Conservation (phyloP, 2,888 invertebrate species). For the Leptinotarsa tumamoca region DNA sequence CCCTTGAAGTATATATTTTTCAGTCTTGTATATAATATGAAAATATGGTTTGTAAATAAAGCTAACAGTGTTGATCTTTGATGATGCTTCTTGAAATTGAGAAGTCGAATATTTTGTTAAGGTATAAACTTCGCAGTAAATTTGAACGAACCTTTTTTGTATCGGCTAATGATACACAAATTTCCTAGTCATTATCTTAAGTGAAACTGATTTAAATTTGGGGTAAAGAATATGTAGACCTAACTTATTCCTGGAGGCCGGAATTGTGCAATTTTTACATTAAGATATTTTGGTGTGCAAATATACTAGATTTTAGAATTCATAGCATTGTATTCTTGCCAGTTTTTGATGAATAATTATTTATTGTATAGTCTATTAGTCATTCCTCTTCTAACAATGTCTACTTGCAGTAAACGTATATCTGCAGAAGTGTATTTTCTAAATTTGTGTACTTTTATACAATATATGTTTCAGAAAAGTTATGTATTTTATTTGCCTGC, state of each 20-base stretch:
- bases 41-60: too few species aligned
- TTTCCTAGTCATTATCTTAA: conserved; percentile 62
- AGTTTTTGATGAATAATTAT: conserved; percentile 24
- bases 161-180: conserved; percentile 65
- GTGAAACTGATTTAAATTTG: conserved; percentile 33
- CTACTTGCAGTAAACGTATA: conserved; percentile 47
- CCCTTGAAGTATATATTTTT: too few species aligned
- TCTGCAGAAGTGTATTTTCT: conserved; percentile 54
- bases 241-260: conserved; percentile 49
- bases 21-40: too few species aligned
- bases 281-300: conserved; percentile 23
- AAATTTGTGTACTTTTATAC: conserved; percentile 61
- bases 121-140: background rate
- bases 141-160: conserved; percentile 46
- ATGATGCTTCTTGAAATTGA: background rate
- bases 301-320: conserved; percentile 25
- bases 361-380: conserved; percentile 40
- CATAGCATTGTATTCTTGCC: conserved; percentile 21
- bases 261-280: conserved; percentile 57
- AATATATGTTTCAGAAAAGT: conserved; percentile 47
- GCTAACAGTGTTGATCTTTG: background rate
- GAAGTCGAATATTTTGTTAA: background rate
- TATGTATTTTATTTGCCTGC: conserved; percentile 8
- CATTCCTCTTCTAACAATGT: conserved; percentile 53
- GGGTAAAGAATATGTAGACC: conserved; percentile 13